phyloP scores from a whole-genome alignment of 2,797 vertebrate species.

The Buceros bicornis region DNA sequence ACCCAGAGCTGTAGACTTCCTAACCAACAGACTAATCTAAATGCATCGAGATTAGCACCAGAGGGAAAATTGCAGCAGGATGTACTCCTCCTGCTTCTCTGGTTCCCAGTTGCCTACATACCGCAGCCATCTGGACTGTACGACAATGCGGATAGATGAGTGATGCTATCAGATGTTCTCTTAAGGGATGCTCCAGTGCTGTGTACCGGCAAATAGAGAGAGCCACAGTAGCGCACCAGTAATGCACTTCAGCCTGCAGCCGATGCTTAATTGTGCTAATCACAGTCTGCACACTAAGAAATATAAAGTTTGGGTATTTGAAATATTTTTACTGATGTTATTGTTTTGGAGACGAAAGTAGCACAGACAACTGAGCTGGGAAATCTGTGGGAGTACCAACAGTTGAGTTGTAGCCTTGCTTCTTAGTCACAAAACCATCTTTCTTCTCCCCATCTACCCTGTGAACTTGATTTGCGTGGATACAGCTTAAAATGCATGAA shows the following conservation, averaged over 20 bases:
- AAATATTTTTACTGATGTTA: background rate
- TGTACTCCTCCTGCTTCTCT: slow-evolving; percentile 20
- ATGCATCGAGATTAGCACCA: background rate
- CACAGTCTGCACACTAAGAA: background rate
- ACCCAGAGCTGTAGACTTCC: background rate
- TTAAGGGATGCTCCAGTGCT: background rate
- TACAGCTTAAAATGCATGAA: background rate
- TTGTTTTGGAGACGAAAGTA: background rate
- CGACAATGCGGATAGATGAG: slow-evolving; percentile 10
- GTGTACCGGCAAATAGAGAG: background rate
- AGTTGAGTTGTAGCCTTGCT: slow-evolving; percentile 18
- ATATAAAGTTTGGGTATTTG: background rate
- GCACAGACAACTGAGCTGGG: background rate
- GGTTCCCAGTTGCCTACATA: slow-evolving; percentile 19
- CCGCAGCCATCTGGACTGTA: slow-evolving; percentile 30
- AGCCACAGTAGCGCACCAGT: background rate
- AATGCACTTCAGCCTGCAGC: background rate
- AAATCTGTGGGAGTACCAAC: slow-evolving; percentile 40
- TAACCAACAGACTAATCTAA: background rate
- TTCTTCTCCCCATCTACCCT: background rate
- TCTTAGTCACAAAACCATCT: background rate
- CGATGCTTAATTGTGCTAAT: background rate
- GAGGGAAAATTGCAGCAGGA: background rate
- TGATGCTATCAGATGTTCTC: background rate
- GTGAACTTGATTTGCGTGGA: background rate